phyloP scores from a whole-genome alignment of 2,797 vertebrate species.

The Tinamus major region DNA sequence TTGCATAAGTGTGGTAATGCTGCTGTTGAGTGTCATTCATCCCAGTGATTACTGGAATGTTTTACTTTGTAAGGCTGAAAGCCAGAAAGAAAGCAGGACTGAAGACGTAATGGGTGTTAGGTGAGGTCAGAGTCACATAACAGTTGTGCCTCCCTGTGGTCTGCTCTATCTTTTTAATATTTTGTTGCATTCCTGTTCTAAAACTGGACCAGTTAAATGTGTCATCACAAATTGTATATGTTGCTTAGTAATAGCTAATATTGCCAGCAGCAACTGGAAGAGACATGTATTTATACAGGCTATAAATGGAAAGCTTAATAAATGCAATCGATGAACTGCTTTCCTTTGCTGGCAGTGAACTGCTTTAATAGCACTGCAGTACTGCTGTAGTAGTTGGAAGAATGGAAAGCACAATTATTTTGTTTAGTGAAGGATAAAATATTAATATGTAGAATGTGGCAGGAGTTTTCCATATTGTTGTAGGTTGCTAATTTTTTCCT shows the following conservation, averaged over 20 bases:
- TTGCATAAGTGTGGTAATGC: background rate
- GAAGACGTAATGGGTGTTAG: background rate
- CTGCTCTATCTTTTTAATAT: background rate
- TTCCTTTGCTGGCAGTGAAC: conserved; percentile 21
- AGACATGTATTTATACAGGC: background rate
- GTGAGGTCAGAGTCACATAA: background rate
- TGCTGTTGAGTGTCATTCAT: conserved; percentile 1
- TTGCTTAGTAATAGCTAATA: conserved; percentile 10
- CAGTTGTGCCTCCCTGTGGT: background rate
- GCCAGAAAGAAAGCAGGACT: conserved; percentile 28
- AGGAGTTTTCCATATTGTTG: background rate
- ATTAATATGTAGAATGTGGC: background rate
- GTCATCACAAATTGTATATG: background rate
- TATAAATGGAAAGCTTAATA: conserved; percentile 21
- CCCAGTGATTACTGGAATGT: background rate
- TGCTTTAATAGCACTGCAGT: background rate
- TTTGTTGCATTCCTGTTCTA: conserved; percentile 15
- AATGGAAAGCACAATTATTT: background rate
- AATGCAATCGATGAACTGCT: conserved; percentile 14
- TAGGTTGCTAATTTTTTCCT: background rate
- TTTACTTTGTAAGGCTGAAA: conserved; percentile 62
- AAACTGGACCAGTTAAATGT: background rate
- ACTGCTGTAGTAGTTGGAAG: background rate
- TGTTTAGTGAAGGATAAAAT: conserved; percentile 30
- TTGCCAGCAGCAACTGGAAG: background rate